These are phyloP conservation scores for Bergia puertoricense DNA, from an alignment of 92 coral and sea anemone genomes.

Conservation along the genomic window DNA sequence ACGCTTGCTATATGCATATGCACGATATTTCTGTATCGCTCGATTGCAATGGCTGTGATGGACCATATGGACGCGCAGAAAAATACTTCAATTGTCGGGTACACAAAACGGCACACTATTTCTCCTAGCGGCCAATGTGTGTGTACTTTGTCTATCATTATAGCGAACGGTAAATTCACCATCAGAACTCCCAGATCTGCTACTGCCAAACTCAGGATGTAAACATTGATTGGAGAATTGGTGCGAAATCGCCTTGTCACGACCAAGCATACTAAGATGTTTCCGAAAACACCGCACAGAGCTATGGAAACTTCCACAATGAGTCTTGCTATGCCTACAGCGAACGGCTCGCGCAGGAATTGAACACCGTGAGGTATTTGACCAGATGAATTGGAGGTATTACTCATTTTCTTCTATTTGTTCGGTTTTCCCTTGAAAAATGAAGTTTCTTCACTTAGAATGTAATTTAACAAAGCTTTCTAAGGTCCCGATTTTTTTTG, in stretches of 20 bases:
- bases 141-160: slow-evolving; percentile 12
- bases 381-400: not conserved
- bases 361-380: too few relatives aligned
- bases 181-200: slow-evolving; percentile 33
- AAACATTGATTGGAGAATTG: slow-evolving; percentile 2
- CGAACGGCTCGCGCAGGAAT: slow-evolving; percentile 21
- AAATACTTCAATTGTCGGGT: slow-evolving; percentile 29
- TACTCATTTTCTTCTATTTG: not conserved
- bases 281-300: slow-evolving; percentile 35
- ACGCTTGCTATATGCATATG: slow-evolving; percentile 20
- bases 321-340: not conserved
- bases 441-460: not conserved
- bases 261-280: slow-evolving; percentile 27
- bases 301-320: slow-evolving; percentile 27
- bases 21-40: slow-evolving; percentile 39
- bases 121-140: slow-evolving; percentile 33
- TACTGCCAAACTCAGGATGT: slow-evolving; percentile 39
- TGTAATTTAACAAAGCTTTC: not conserved
- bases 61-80: slow-evolving; percentile 41
- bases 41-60: slow-evolving; percentile 44
- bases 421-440: not conserved
- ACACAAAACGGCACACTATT: slow-evolving; percentile 24
- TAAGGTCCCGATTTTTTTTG: not conserved
- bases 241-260: slow-evolving; percentile 30
- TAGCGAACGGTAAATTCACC: slow-evolving; percentile 32